Conservation (phyloP, 2,888 invertebrate species). For the Erynnis tages region DNA sequence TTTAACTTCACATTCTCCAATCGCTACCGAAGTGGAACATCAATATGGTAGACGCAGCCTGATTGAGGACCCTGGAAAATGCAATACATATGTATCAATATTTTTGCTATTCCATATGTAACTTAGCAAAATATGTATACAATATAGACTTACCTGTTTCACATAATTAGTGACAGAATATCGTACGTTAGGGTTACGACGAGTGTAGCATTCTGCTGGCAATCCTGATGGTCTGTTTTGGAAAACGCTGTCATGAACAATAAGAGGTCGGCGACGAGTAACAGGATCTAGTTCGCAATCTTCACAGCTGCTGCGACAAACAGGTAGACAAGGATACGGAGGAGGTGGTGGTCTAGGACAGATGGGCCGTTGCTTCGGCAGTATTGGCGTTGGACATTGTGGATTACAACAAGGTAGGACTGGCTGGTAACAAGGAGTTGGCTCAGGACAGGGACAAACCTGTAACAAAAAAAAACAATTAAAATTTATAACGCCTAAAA, state of each 20-base stretch:
- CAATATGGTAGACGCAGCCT: conserved; percentile 48
- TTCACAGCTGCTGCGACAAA: conserved; percentile 70
- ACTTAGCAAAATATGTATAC: neutral
- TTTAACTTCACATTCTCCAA: too few relatives aligned
- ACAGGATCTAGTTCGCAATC: conserved; percentile 75
- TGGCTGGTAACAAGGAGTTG: conserved; percentile 65
- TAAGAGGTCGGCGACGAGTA: conserved; percentile 79
- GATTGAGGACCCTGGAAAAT: conserved; percentile 53
- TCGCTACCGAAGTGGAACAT: conserved; percentile 51
- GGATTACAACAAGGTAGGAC: conserved; percentile 72
- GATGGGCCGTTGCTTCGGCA: conserved; percentile 71
- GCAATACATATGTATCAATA: neutral
- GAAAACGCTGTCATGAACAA: conserved; percentile 79
- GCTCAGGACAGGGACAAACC: conserved; percentile 67
- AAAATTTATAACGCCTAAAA: too few relatives aligned
- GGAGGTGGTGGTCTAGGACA: conserved; percentile 69
- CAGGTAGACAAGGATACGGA: conserved; percentile 72
- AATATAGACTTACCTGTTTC: conserved; percentile 46
- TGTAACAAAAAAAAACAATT: conserved; percentile 39
- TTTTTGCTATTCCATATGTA: too few relatives aligned
- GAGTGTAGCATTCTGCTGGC: conserved; percentile 51
- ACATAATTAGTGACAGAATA: conserved; percentile 60
- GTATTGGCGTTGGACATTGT: conserved; percentile 77
- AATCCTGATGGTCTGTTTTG: conserved; percentile 55
- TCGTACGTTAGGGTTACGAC: conserved; percentile 54